Base-by-base conservation (phyloP, 2,888 invertebrate species). In the Leptothorax acervorum region DNA sequence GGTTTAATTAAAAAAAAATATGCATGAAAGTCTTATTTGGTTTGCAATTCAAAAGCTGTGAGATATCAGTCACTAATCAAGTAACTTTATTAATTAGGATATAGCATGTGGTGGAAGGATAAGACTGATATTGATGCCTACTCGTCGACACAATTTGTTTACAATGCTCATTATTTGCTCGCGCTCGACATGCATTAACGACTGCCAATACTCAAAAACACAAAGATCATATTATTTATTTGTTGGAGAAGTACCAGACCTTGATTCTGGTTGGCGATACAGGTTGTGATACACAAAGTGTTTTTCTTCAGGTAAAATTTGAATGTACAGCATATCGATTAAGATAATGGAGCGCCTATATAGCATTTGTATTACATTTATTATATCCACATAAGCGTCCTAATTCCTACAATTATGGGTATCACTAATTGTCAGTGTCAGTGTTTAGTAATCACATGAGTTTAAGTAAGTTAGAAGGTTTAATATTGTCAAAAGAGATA, bases 201-300 rank as follows among this genome's bases (percentile, higher is more conserved):
- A 92, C 95, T 99, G 81, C 99, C 0, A 98, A 35, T 99, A 87
- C 98, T 97, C 93, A 97, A 97, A 94, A 97, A 97, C 91, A 97
- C 91, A 96, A 97, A 83, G 97, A 97, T 93, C 98, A 99, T 91
- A 98, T 99, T 75, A 95, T 99, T 74, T 99, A 99, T 94, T 95
- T 98, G 86, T 95, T 99, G 91, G 99, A 99, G 95, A 97, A 97
- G 88, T 97, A 97, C 95, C 99, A 99, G 95, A 98, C 98, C 0
- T 95, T 99, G 66, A 97, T 99, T 75, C 95, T 98, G 81, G 96
- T 98, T 62, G 99, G 99, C 2, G 99, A 99, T 94, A 99, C 99
- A 3, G 99, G 99, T 42, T 98, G 98, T 91, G 99, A 99, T 53
- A 98, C 93, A 99, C 99, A 0, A 99, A 99, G 23, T 23, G 23